These are phyloP conservation scores for Caenorhabditis wallacei DNA, from an alignment of 2,888 invertebrate genomes.

Conservation along the genomic window DNA sequence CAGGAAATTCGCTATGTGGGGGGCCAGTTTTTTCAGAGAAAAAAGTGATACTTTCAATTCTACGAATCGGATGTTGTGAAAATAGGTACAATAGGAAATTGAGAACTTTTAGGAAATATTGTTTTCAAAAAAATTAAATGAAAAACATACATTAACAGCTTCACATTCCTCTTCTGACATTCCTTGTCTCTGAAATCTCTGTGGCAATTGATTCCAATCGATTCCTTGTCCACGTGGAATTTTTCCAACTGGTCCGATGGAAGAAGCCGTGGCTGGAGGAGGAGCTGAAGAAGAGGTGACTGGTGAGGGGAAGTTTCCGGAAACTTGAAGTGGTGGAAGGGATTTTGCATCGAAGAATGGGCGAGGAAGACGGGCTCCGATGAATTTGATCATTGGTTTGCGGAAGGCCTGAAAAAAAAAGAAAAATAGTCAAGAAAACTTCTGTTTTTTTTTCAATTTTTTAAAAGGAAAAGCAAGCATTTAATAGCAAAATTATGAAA, in stretches of 20 bases:
- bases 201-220: conserved; percentile 72
- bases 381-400: conserved; percentile 81
- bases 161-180: conserved; percentile 79
- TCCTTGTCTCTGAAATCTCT: conserved; percentile 72
- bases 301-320: conserved; percentile 50
- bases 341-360: conserved; percentile 74
- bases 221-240: conserved; percentile 76
- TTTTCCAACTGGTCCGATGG: conserved; percentile 78
- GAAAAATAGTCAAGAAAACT: neutral
- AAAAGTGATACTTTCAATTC: neutral
- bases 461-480: neutral
- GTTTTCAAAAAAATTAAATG: neutral
- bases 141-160: conserved; percentile 78
- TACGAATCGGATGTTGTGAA: neutral
- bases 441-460: no score
- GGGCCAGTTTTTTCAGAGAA: neutral
- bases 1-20: conserved; percentile 12
- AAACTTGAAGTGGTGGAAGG: conserved; percentile 62
- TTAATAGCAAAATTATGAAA: no score
- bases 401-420: conserved; percentile 56
- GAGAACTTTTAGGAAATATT: neutral
- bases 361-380: conserved; percentile 80
- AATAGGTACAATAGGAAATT: neutral
- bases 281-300: conserved; percentile 23
- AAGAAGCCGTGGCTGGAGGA: conserved; percentile 52